Evolutionary conservation across 2,888 invertebrate genomes (phyloP).

Genomic region (Trachelus troglodyta): DNA sequence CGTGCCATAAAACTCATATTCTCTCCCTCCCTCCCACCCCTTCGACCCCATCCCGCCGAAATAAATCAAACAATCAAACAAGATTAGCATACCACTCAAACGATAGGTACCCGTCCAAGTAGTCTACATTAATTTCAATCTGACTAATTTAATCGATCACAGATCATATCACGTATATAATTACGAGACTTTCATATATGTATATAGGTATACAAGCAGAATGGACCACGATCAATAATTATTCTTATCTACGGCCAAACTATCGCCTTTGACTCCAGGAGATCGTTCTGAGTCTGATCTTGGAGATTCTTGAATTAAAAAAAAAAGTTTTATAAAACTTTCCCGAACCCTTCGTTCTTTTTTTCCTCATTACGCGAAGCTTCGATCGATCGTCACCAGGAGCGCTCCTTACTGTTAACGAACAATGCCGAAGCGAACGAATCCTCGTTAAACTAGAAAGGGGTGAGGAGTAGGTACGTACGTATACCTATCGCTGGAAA

Average conservation of each 20-base stretch:
- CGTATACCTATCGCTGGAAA: neutral
- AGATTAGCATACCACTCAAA: neutral
- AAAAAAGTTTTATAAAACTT: neutral
- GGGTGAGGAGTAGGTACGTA: neutral
- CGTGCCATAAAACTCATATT: slow-evolving; percentile 2
- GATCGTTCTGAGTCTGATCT: neutral
- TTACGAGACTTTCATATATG: no score
- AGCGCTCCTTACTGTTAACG: neutral
- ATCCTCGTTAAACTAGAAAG: neutral
- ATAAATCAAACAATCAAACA: neutral
- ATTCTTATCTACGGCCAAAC: neutral
- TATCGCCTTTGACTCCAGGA: neutral
- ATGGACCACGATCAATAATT: neutral
- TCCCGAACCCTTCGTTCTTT: neutral
- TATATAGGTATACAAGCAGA: neutral
- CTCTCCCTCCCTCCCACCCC: neutral
- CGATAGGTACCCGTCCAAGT: neutral
- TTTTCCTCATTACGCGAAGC: neutral
- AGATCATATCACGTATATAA: neutral
- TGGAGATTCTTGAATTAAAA: neutral
- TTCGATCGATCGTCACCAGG: neutral
- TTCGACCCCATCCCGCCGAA: no score
- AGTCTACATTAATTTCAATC: neutral
- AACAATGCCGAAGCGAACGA: neutral
- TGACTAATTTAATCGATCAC: neutral